phyloP scores from a whole-genome alignment of 2,888 invertebrate species.

The Tineola bisselliella region DNA sequence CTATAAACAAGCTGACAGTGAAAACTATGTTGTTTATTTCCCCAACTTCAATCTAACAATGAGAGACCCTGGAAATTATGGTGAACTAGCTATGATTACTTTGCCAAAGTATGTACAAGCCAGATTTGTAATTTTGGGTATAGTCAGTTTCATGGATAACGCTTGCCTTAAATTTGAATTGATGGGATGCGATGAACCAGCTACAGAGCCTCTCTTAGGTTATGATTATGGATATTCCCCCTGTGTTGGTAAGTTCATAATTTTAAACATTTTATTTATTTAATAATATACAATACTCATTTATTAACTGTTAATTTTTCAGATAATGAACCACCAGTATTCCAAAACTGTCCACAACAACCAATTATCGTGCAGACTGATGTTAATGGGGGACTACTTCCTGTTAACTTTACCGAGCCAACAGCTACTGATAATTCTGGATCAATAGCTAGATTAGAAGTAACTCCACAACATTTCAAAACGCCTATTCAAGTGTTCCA shows the following conservation, averaged over 20 bases:
- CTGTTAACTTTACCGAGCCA: conserved; percentile 93
- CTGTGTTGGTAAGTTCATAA: conserved; percentile 76
- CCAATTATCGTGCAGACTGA: conserved; percentile 91
- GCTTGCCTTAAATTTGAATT: conserved; percentile 96
- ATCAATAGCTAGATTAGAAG: conserved; percentile 90
- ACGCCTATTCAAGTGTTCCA: conserved; percentile 89
- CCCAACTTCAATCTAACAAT: conserved; percentile 95
- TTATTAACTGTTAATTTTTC: conserved; percentile 24
- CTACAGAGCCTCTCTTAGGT: conserved; percentile 83
- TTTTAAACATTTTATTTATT: not conserved
- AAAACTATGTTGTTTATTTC: conserved; percentile 96
- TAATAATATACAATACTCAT: not conserved
- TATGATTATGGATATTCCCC: conserved; percentile 94
- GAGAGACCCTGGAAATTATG: conserved; percentile 95
- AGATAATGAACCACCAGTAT: conserved; percentile 96
- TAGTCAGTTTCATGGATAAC: conserved; percentile 96
- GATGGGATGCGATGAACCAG: conserved; percentile 94
- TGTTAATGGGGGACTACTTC: conserved; percentile 86
- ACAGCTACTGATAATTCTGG: conserved; percentile 96
- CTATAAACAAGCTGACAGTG: conserved; percentile 93
- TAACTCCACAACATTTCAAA: conserved; percentile 90
- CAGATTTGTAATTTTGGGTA: conserved; percentile 91
- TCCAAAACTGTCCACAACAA: conserved; percentile 95
- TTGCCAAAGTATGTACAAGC: conserved; percentile 94
- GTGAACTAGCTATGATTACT: conserved; percentile 95